Percentiles rank a stretch among this genome's conserved stretches.
phyloP scores from a whole-genome alignment of 2,797 vertebrate species.

The Mycteria americana region DNA sequence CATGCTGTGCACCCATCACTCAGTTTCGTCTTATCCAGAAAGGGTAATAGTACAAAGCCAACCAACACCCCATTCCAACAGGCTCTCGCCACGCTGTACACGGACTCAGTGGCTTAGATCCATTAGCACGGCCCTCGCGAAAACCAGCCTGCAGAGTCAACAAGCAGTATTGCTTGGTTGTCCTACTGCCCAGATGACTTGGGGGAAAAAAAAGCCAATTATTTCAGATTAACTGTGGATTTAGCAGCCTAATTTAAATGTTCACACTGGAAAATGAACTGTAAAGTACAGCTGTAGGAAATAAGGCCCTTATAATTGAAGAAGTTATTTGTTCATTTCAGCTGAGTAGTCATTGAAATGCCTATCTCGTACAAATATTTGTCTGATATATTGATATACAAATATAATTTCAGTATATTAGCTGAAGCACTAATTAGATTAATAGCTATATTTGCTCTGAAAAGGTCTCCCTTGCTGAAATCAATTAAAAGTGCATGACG shows the following conservation, averaged over 20 bases:
- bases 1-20: not conserved
- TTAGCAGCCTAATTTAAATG: not conserved
- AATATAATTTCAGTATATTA: conserved; percentile 57
- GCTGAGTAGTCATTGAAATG: conserved; percentile 12
- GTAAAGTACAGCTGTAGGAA: conserved; percentile 29
- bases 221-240: not conserved
- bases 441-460: conserved; percentile 69
- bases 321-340: conserved; percentile 59
- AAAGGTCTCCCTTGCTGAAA: conserved; percentile 63
- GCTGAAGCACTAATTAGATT: conserved; percentile 64
- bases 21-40: not conserved
- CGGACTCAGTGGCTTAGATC: not conserved
- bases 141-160: not conserved
- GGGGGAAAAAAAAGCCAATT: not conserved
- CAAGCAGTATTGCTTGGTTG: not conserved
- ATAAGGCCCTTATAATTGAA: conserved; percentile 27
- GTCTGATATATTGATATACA: conserved; percentile 47
- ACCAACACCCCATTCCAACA: not conserved
- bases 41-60: not conserved
- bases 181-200: not conserved
- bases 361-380: conserved; percentile 68
- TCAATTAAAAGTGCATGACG: conserved; percentile 61
- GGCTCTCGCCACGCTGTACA: not conserved
- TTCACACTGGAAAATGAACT: not conserved
- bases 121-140: fast-evolving